These are phyloP conservation scores for Nudaria mundana DNA, from an alignment of 2,888 invertebrate species.

Conservation along the genomic window DNA sequence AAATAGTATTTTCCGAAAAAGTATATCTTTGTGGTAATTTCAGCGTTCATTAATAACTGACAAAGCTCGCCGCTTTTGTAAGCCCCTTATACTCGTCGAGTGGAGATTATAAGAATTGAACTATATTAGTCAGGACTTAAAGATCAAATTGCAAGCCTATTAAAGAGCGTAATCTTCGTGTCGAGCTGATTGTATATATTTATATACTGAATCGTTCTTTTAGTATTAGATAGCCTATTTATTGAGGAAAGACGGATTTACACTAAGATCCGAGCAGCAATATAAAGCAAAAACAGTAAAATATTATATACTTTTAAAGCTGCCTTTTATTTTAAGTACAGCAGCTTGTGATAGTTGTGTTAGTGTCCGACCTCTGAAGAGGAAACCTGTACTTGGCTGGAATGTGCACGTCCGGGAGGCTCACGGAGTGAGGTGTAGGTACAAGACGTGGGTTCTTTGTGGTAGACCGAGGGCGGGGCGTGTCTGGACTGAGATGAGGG, in stretches of 20 bases:
- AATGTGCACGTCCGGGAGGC: conserved; percentile 16
- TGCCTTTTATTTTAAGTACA: no score
- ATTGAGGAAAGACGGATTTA: no score
- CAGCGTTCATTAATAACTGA: conserved; percentile 62
- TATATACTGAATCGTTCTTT: no score
- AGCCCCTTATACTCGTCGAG: conserved; percentile 37
- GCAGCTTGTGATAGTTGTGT: conserved; percentile 1
- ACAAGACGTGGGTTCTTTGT: neutral
- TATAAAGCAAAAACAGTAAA: no score
- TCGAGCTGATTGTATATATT: no score
- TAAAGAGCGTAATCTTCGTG: conserved; percentile 29
- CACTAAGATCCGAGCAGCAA: no score
- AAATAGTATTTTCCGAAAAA: conserved; percentile 47
- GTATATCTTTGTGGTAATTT: conserved; percentile 52
- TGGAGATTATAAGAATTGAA: conserved; percentile 34
- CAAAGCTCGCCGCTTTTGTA: conserved; percentile 49
- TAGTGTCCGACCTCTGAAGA: neutral
- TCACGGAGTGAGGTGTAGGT: conserved; percentile 4
- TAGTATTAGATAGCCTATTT: no score
- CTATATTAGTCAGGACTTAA: conserved; percentile 40
- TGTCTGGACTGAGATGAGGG: neutral
- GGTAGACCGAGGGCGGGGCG: neutral
- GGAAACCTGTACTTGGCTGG: conserved; percentile 10
- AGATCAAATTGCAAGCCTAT: conserved; percentile 18
- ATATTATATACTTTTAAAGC: no score